Evolutionary conservation across 2,888 invertebrate species (phyloP).

Genomic region (Leptinotarsa peninsularis): DNA sequence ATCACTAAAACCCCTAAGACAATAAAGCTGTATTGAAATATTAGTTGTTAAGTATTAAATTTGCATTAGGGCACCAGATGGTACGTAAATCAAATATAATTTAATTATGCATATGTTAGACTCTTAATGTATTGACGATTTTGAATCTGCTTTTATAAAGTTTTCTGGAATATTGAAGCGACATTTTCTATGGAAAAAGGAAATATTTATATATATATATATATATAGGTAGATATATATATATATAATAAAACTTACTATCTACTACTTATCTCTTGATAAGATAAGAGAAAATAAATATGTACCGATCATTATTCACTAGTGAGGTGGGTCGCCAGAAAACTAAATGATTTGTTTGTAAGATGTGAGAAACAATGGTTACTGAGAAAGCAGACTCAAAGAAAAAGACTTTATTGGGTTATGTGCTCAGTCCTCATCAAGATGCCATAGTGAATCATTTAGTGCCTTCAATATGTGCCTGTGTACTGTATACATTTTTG

Average conservation of each 20-base stretch:
- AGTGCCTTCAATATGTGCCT: conserved; percentile 71
- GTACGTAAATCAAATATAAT: too few species aligned
- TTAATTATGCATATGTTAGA: too few species aligned
- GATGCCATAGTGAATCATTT: conserved; percentile 69
- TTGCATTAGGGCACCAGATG: too few species aligned
- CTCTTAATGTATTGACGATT: too few species aligned
- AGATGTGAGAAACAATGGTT: conserved; percentile 40
- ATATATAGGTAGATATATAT: not conserved
- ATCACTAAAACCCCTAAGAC: too few species aligned
- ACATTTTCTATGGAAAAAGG: not conserved
- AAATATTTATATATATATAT: not conserved
- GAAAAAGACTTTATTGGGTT: conserved; percentile 57
- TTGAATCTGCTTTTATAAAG: too few species aligned
- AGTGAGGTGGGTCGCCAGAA: conserved; percentile 17
- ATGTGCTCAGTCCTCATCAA: conserved; percentile 64
- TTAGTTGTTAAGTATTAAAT: too few species aligned
- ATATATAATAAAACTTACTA: not conserved
- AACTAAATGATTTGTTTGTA: conserved; percentile 13
- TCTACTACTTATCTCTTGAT: conserved; percentile 11
- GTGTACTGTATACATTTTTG: conserved; percentile 75
- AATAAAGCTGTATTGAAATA: too few species aligned
- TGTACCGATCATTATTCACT: conserved; percentile 9
- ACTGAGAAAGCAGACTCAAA: conserved; percentile 28
- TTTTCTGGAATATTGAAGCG: not conserved
- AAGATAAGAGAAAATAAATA: conserved; percentile 25